Evolutionary conservation across 2,113 vertebrate genomes (phyloP).

Genomic region (Ifrita kowaldi): DNA sequence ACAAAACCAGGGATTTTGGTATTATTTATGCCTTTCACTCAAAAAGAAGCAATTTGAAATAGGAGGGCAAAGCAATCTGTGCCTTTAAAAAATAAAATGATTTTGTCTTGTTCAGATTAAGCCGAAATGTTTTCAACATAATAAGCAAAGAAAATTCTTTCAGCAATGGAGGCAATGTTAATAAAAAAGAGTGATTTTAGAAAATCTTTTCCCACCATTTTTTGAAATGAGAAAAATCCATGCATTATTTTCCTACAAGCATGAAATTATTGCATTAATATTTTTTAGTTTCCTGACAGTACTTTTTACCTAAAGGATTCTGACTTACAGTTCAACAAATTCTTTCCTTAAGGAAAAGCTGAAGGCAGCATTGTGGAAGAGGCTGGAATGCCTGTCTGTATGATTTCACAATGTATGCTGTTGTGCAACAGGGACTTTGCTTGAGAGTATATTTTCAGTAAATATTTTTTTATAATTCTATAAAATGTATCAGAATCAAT

Average conservation of each 20-base stretch:
- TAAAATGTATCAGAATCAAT: background rate
- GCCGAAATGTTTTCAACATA: background rate
- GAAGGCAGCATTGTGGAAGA: background rate
- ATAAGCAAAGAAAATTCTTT: background rate
- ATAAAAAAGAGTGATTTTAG: background rate
- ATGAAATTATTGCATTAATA: background rate
- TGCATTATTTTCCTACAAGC: background rate
- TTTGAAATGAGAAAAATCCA: background rate
- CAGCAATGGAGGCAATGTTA: background rate
- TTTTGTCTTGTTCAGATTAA: background rate
- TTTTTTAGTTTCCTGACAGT: background rate
- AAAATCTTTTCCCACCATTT: rapidly evolving
- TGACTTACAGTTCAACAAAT: background rate
- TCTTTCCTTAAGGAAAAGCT: background rate
- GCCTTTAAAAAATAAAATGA: background rate
- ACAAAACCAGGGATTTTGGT: background rate
- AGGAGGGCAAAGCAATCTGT: rapidly evolving
- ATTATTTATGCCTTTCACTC: background rate
- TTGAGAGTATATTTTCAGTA: background rate
- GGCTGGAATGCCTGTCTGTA: background rate
- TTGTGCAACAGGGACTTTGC: background rate
- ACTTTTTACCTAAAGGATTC: background rate
- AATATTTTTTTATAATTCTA: background rate
- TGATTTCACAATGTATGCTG: background rate
- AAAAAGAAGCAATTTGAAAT: background rate